Evolutionary conservation across 1,140 invertebrate species (phyloP), one percentile per base, ranked within the genome.

Genomic region (Drosophila sulfurigaster): DNA sequence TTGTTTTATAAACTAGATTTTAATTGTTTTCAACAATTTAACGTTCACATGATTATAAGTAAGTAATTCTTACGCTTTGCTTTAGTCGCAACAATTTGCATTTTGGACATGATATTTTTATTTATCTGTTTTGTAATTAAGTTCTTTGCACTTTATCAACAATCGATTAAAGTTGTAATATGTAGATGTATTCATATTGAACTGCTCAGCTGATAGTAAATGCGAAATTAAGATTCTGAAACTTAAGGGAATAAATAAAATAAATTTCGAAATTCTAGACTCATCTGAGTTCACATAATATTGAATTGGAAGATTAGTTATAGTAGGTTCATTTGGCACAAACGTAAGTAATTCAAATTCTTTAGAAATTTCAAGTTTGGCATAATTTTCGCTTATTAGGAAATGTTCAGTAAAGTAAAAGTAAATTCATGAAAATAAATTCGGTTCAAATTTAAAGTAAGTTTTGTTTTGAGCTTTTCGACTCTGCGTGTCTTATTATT

Each of bases 11-110:
- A 78, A 69, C 80, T 87, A 82, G 66, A 80, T 83, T 87, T 87
- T 80, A 70, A 88, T 87, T 87, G 83, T 87, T 87, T 87, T 75
- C 20, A 87, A 87, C 83, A 87, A 87, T 87, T 87, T 63, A 87
- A 88, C 82, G 76, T 82, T 87, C 82, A 82, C 79, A 82, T 79
- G 75, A 68, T 81, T 87, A 78, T 80, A 87, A 87, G 82, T 86
- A 87, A 87, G 80, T 88, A 62, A 82, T 75, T 81, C 62, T 79
- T 69, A 72, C 41, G 41, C 54, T 69, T 69, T 46, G 41, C 25
- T 58, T 58, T 65, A 60, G 58, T 62, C 59, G 71, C 65, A 74
- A 52, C 51, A 67, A 64, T 78, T 67, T 67, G 52, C 54, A 58
- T 70, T 74, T 85, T 87, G 83, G 83, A 87, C 85, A 88, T 80